Evolutionary conservation across 2,888 invertebrate species (phyloP).

Genomic region (Cactoblastis cactorum): DNA sequence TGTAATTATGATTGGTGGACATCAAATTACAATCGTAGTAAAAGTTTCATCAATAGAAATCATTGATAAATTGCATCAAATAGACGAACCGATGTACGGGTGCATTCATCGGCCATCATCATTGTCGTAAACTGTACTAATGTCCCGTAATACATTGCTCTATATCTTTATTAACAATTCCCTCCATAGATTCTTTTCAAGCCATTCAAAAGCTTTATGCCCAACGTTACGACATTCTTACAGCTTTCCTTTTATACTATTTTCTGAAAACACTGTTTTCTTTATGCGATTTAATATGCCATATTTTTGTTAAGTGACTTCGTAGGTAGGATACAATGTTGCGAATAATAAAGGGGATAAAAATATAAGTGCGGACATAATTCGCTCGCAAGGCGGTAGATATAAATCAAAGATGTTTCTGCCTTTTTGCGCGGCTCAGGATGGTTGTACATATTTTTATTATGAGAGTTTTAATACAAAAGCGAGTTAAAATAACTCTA

Average conservation of each 20-base stretch:
- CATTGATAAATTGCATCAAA: constrained; percentile 49
- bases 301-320: constrained; percentile 73
- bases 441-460: constrained; percentile 53
- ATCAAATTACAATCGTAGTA: constrained; percentile 15
- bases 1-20: neutral
- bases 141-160: constrained; percentile 69
- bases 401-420: constrained; percentile 67
- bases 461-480: constrained; percentile 51
- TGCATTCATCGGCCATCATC: constrained; percentile 64
- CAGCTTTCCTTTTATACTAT: constrained; percentile 75
- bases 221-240: constrained; percentile 68
- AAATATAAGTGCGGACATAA: constrained; percentile 62
- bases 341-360: constrained; percentile 64
- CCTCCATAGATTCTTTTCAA: constrained; percentile 66
- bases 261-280: constrained; percentile 77
- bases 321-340: constrained; percentile 61
- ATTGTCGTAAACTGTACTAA: constrained; percentile 66
- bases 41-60: constrained; percentile 14
- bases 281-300: constrained; percentile 73
- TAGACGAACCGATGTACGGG: constrained; percentile 41
- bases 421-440: constrained; percentile 51
- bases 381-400: constrained; percentile 54
- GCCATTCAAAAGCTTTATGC: constrained; percentile 73
- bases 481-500: constrained; percentile 41
- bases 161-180: constrained; percentile 79